These are phyloP conservation scores for Platysternon megacephalum DNA, from an alignment of 2,113 vertebrate species.

Conservation along the genomic window DNA sequence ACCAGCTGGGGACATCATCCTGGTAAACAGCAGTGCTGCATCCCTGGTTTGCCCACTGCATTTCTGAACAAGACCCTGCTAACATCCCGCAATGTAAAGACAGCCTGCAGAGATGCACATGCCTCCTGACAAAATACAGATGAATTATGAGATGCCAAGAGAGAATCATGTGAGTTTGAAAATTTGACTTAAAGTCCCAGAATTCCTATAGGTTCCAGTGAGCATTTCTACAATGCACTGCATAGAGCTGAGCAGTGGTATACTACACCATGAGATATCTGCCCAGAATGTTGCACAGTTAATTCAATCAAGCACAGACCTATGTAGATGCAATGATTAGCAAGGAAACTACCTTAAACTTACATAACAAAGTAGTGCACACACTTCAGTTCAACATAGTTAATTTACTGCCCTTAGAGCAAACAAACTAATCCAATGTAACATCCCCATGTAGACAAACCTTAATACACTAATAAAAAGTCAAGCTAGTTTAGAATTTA, in stretches of 20 bases:
- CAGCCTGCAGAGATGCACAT: neutral
- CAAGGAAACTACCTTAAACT: neutral
- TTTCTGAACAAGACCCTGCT: neutral
- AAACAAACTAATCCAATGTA: neutral
- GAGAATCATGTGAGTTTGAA: neutral
- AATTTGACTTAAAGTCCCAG: constrained; percentile 1
- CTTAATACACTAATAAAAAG: neutral
- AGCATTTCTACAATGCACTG: neutral
- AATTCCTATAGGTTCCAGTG: constrained; percentile 36
- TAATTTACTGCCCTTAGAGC: neutral
- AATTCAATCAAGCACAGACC: neutral
- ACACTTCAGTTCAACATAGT: neutral
- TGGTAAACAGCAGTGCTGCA: neutral
- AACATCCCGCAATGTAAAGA: neutral
- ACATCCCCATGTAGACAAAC: neutral
- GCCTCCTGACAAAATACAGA: constrained; percentile 45
- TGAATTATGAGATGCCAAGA: neutral
- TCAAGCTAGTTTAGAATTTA: neutral
- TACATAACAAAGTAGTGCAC: neutral
- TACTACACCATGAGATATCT: neutral
- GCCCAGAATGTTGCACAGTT: neutral
- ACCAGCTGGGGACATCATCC: neutral
- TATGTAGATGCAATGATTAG: constrained; percentile 42
- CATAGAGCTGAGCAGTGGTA: neutral
- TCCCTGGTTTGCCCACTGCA: neutral